Percentiles rank a stretch among this genome's conserved stretches.
Evolutionary conservation across 2,797 vertebrate species (phyloP).

Genomic region (Pogonophryne albipinna): DNA sequence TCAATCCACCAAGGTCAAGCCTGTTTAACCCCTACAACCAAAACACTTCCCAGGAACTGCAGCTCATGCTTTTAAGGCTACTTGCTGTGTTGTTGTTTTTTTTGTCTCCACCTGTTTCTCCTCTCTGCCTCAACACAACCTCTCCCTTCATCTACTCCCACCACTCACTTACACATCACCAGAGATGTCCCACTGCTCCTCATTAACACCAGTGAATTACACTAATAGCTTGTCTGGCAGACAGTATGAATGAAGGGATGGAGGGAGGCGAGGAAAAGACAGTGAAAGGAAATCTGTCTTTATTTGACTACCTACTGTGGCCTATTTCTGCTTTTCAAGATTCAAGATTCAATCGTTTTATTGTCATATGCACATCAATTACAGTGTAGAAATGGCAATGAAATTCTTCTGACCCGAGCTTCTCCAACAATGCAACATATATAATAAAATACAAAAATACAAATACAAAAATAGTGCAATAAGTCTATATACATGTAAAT

Average conservation of each 20-base stretch:
- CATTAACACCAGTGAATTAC: slow-evolving; percentile 56
- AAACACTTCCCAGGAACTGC: neutral
- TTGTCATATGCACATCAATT: too few relatives aligned
- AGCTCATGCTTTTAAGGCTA: neutral
- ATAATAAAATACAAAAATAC: too few relatives aligned
- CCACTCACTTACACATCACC: slow-evolving; percentile 29
- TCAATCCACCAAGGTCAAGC: slow-evolving; percentile 22
- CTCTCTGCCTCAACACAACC: slow-evolving; percentile 7
- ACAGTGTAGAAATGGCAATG: too few relatives aligned
- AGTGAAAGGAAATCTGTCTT: slow-evolving; percentile 46
- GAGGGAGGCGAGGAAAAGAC: slow-evolving; percentile 18
- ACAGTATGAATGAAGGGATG: slow-evolving; percentile 44
- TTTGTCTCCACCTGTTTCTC: slow-evolving; percentile 27
- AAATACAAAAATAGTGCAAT: too few relatives aligned
- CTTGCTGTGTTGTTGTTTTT: neutral
- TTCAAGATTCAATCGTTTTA: too few relatives aligned
- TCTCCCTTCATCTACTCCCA: neutral
- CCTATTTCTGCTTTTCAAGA: slow-evolving; percentile 14
- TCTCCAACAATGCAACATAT: too few relatives aligned
- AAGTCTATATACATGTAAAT: too few relatives aligned
- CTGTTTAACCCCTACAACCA: slow-evolving; percentile 13
- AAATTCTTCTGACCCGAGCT: too few relatives aligned
- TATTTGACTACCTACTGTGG: slow-evolving; percentile 41
- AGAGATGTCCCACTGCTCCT: slow-evolving; percentile 42
- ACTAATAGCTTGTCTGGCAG: slow-evolving; percentile 64